These are phyloP conservation scores for Drosophila sp. DNA, from an alignment of 1,140 invertebrate species.

Conservation along the genomic window DNA sequence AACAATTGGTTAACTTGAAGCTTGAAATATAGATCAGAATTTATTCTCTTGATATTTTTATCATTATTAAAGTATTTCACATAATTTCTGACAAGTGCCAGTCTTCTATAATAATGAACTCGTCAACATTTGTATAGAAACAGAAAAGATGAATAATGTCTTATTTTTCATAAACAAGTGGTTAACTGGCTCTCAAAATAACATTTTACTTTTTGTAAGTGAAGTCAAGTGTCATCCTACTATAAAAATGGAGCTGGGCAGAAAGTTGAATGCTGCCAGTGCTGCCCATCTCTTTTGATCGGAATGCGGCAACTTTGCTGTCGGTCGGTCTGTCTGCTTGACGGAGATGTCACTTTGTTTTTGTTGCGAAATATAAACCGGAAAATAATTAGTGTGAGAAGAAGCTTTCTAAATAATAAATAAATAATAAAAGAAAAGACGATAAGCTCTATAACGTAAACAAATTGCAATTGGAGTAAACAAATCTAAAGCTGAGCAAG, in stretches of 20 bases:
- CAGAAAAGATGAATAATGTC: too few relatives aligned
- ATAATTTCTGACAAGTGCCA: too few relatives aligned
- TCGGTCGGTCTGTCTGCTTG: background rate
- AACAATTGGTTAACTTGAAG: too few relatives aligned
- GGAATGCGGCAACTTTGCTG: too few relatives aligned
- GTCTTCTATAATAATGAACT: too few relatives aligned
- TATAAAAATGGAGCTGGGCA: background rate
- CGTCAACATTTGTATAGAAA: too few relatives aligned
- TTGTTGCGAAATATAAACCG: constrained; percentile 1
- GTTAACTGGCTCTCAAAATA: too few relatives aligned
- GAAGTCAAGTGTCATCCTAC: background rate
- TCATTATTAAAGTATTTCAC: too few relatives aligned
- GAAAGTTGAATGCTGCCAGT: constrained; percentile 18
- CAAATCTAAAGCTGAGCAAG: background rate
- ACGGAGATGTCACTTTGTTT: constrained; percentile 8
- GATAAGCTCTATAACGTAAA: background rate
- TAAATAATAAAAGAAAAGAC: background rate
- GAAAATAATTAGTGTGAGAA: background rate
- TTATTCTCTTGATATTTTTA: too few relatives aligned
- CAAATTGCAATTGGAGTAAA: constrained; percentile 1
- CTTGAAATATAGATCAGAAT: too few relatives aligned
- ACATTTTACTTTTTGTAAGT: too few relatives aligned
- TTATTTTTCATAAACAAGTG: too few relatives aligned
- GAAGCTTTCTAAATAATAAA: background rate
- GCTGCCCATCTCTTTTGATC: constrained; percentile 31